Percentiles rank a stretch among this genome's conserved stretches.
Evolutionary conservation across 2,888 invertebrate species (phyloP).

Genomic region (Drosophila yooni): DNA sequence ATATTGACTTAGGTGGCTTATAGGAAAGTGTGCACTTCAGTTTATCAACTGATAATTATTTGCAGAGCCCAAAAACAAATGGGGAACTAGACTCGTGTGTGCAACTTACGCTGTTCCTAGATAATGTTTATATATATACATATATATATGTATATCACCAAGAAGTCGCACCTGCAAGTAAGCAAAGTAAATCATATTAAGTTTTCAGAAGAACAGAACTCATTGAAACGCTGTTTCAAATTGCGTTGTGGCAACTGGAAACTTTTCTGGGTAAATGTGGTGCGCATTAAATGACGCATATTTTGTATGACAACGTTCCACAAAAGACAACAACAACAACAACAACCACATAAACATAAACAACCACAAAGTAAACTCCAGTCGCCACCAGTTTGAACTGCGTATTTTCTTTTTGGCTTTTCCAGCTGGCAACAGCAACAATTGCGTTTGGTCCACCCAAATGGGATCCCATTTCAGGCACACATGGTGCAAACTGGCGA

Average conservation of each 20-base stretch:
- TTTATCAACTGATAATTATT: conserved; percentile 39
- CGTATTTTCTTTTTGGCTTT: conserved; percentile 16
- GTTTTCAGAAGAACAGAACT: neutral
- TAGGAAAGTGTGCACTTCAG: conserved; percentile 40
- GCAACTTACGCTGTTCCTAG: neutral
- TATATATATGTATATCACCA: neutral
- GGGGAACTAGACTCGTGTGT: neutral
- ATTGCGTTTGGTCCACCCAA: conserved; percentile 14
- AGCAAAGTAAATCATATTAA: conserved; percentile 9
- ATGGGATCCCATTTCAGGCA: conserved; percentile 14
- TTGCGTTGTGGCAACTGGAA: conserved; percentile 36
- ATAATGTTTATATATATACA: neutral
- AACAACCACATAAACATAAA: conserved; percentile 4
- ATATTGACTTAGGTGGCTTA: conserved; percentile 46
- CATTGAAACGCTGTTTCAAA: conserved; percentile 23
- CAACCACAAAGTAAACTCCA: conserved; percentile 1
- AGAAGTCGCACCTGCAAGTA: conserved; percentile 9
- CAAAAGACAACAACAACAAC: neutral
- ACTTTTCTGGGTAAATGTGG: conserved; percentile 11
- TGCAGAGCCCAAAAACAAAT: conserved; percentile 14
- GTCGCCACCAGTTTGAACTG: conserved; percentile 9
- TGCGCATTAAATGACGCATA: conserved; percentile 39
- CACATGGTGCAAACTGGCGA: conserved; percentile 20
- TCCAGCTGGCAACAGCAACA: neutral
- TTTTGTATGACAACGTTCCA: conserved; percentile 1